Conservation (phyloP, 92 coral and sea anemone species). For the Epizoanthus rinbou region DNA sequence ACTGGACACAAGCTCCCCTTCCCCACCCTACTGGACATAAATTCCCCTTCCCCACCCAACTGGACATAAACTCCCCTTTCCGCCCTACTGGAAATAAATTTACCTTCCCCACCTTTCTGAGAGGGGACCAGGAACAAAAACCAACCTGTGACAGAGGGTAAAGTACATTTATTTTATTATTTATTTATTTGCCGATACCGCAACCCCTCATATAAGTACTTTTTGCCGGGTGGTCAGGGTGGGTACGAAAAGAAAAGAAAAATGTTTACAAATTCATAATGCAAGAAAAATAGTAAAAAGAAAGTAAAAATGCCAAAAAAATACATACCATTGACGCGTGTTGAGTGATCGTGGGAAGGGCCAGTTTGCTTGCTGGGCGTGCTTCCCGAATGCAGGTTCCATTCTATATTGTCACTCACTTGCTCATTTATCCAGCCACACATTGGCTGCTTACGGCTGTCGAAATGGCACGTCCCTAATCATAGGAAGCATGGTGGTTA, state of each 20-base stretch:
- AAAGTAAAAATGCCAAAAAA: neutral
- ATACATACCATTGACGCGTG: constrained; percentile 65
- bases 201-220: too few species aligned
- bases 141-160: neutral
- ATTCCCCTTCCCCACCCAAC: too few species aligned
- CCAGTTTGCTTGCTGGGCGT: constrained; percentile 80
- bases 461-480: constrained; percentile 86
- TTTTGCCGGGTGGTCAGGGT: too few species aligned
- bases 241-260: too few species aligned
- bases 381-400: constrained; percentile 66
- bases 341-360: constrained; percentile 71
- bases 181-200: too few species aligned
- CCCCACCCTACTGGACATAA: too few species aligned
- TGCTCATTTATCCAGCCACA: constrained; percentile 92
- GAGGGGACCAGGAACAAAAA: neutral
- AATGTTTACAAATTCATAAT: too few species aligned
- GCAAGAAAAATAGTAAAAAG: too few species aligned
- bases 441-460: constrained; percentile 49
- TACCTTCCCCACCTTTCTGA: neutral
- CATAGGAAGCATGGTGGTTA: neutral
- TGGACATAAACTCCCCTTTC: too few species aligned
- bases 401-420: constrained; percentile 82
- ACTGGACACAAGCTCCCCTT: too few species aligned
- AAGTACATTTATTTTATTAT: too few species aligned
- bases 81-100: too few species aligned